These are phyloP conservation scores for Plectropomus leopardus DNA, from an alignment of 2,113 vertebrate species.

Conservation along the genomic window DNA sequence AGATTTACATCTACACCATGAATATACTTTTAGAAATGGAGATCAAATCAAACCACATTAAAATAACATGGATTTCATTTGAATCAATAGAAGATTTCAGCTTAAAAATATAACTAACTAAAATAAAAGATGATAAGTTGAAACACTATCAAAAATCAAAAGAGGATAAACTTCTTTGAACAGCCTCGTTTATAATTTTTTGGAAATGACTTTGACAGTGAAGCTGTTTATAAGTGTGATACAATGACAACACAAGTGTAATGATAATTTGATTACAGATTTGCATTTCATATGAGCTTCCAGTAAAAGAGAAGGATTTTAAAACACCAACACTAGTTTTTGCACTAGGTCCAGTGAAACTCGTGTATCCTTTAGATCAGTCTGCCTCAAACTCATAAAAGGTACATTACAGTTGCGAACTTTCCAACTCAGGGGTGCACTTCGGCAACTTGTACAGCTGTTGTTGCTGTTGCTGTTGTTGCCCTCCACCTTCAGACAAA, in stretches of 20 bases:
- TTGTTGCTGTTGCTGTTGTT: neutral
- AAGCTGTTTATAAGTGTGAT: neutral
- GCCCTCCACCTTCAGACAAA: slow-evolving; percentile 11
- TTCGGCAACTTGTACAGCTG: neutral
- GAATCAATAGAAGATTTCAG: neutral
- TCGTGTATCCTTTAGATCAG: too few species aligned
- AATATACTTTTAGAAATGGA: too few species aligned
- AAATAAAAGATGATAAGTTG: neutral
- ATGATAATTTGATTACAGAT: neutral
- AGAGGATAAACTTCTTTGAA: neutral
- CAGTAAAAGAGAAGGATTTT: neutral
- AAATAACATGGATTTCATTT: neutral
- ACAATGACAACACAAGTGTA: neutral
- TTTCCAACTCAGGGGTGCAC: neutral
- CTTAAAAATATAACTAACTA: too few species aligned
- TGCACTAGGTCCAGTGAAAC: neutral
- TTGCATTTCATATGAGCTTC: neutral
- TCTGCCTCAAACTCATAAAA: neutral
- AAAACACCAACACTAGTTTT: neutral
- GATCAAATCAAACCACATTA: neutral
- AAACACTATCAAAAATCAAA: neutral
- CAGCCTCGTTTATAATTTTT: neutral
- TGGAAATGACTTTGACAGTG: neutral
- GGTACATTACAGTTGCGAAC: neutral
- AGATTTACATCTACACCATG: neutral